Conservation (phyloP, 1,140 invertebrate species). For the Bombus superbus region DNA sequence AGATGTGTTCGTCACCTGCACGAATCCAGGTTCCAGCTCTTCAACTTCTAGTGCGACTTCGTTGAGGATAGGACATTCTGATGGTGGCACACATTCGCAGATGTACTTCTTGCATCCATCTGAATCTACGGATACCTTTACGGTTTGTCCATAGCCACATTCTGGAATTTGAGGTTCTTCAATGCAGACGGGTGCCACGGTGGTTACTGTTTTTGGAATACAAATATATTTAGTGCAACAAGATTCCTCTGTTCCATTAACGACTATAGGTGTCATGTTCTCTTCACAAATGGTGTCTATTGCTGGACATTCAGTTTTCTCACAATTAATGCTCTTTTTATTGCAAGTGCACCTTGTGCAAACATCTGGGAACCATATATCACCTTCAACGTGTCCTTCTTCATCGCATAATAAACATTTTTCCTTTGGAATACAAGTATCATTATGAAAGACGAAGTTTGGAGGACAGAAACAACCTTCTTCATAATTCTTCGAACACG, state of each 20-base stretch:
- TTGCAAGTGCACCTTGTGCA: conserved; percentile 91
- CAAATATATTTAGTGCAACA: conserved; percentile 89
- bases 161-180: conserved; percentile 85
- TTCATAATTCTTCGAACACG: conserved; percentile 82
- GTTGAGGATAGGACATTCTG: conserved; percentile 85
- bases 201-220: conserved; percentile 79
- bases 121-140: conserved; percentile 85
- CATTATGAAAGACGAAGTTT: conserved; percentile 84
- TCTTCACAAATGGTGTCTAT: conserved; percentile 85
- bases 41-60: conserved; percentile 77
- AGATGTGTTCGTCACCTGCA: conserved; percentile 82
- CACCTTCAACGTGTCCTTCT: conserved; percentile 85
- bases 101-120: conserved; percentile 87
- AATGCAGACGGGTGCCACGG: conserved; percentile 83
- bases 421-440: conserved; percentile 76
- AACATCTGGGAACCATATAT: conserved; percentile 86
- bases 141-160: conserved; percentile 87
- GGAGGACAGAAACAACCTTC: conserved; percentile 94
- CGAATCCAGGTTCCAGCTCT: conserved; percentile 85
- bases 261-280: conserved; percentile 81
- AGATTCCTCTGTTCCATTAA: conserved; percentile 83
- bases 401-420: conserved; percentile 87
- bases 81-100: conserved; percentile 88
- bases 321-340: conserved; percentile 83
- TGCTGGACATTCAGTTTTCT: conserved; percentile 84